These are phyloP conservation scores for Drosophila quasianomalipes DNA, from an alignment of 2,888 invertebrate species.

Conservation along the genomic window DNA sequence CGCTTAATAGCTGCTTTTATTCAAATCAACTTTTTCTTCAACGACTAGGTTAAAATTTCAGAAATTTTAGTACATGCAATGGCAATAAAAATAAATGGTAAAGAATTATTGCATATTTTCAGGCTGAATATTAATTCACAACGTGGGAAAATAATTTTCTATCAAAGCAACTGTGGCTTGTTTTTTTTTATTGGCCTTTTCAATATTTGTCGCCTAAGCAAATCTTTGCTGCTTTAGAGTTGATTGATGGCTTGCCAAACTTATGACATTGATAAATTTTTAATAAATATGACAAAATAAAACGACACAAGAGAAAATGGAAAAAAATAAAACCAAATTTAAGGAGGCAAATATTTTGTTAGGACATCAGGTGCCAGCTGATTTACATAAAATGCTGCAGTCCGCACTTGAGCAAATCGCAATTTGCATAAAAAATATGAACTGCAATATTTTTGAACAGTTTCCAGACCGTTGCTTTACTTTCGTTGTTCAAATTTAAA, in stretches of 20 bases:
- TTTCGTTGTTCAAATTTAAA: background rate
- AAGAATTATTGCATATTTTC: conserved; percentile 3
- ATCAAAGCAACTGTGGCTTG: background rate
- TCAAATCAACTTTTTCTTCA: background rate
- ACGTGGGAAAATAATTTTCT: background rate
- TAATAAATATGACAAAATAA: conserved; percentile 65
- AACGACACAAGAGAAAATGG: background rate
- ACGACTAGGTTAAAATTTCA: background rate
- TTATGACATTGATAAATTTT: conserved; percentile 81
- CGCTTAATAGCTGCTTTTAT: background rate
- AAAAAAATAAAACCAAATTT: background rate
- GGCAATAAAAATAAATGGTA: background rate
- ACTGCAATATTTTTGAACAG: conserved; percentile 28
- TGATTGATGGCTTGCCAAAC: conserved; percentile 57
- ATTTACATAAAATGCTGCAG: conserved; percentile 75
- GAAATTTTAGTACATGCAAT: background rate
- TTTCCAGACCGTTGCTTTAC: conserved; percentile 18
- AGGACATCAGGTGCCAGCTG: conserved; percentile 65
- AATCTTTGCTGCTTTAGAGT: conserved; percentile 34
- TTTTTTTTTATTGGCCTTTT: background rate
- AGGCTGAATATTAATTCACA: background rate
- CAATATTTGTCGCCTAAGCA: conserved; percentile 9
- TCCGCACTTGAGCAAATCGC: conserved; percentile 48
- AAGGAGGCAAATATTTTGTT: conserved; percentile 35
- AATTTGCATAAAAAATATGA: conserved; percentile 52